These are phyloP conservation scores for Lipophrys pholis DNA, from an alignment of 2,113 vertebrate species.

Conservation along the genomic window DNA sequence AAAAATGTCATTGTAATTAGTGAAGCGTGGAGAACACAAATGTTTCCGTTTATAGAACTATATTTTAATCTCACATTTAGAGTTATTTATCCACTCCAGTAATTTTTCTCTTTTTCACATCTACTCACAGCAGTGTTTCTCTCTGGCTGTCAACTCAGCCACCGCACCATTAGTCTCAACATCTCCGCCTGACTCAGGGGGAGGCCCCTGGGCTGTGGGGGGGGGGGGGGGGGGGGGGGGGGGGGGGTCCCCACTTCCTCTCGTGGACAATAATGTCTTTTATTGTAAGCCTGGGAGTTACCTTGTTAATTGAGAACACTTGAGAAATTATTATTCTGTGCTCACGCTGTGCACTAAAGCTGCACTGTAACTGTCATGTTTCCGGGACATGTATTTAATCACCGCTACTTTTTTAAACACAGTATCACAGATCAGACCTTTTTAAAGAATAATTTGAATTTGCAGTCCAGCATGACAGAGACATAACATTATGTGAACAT, in stretches of 20 bases:
- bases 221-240: no score
- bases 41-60: constrained; percentile 3
- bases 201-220: constrained; percentile 51
- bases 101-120: not conserved
- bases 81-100: not conserved
- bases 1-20: not conserved
- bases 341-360: constrained; percentile 22
- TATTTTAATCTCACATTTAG: no score
- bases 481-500: no score
- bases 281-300: constrained; percentile 55
- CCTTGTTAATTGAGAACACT: constrained; percentile 48
- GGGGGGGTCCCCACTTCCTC: constrained; percentile 48
- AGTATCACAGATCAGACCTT: not conserved
- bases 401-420: not conserved
- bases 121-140: not conserved
- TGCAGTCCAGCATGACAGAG: not conserved
- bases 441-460: not conserved
- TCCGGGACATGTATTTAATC: constrained; percentile 3
- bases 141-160: not conserved
- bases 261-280: constrained; percentile 52
- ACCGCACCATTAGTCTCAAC: constrained; percentile 36
- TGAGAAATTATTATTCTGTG: constrained; percentile 46
- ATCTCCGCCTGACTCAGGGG: constrained; percentile 51
- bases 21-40: not conserved
- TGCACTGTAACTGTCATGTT: constrained; percentile 1